Conservation (phyloP, 1,140 invertebrate species). For the Holotrichia oblita region DNA sequence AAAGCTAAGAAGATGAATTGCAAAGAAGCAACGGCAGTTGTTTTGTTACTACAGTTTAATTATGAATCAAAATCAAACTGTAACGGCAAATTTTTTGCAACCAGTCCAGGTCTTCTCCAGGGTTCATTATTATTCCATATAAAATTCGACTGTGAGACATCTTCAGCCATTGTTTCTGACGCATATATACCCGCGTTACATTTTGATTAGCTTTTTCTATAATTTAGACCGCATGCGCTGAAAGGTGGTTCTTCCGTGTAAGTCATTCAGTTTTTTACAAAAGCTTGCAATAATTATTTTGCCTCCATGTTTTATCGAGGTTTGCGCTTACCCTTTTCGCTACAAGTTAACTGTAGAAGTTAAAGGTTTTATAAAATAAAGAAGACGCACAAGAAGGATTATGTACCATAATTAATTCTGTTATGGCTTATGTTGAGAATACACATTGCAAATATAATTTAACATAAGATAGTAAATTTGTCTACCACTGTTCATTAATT, state of each 20-base stretch:
- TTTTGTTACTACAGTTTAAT: constrained; percentile 21
- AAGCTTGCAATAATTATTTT: constrained; percentile 4
- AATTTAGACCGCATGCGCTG: constrained; percentile 21
- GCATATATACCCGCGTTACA: not conserved
- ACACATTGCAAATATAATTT: too few relatives aligned
- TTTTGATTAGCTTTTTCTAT: constrained; percentile 33
- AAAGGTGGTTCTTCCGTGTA: not conserved
- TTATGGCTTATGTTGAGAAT: too few relatives aligned
- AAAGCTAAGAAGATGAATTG: constrained; percentile 8
- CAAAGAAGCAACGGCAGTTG: not conserved
- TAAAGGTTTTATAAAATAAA: too few relatives aligned
- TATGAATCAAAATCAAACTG: constrained; percentile 29
- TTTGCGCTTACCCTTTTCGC: not conserved
- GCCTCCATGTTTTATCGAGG: not conserved
- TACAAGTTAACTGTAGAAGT: not conserved
- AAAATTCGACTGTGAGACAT: constrained; percentile 36
- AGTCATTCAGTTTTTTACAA: not conserved
- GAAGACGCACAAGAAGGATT: too few relatives aligned
- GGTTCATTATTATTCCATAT: constrained; percentile 31
- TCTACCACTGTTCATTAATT: too few relatives aligned
- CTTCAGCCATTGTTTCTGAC: constrained; percentile 30
- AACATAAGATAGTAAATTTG: too few relatives aligned
- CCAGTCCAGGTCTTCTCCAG: not conserved
- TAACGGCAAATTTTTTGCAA: constrained; percentile 1
- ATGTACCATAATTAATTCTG: too few relatives aligned